phyloP scores from a whole-genome alignment of 2,888 invertebrate species.

The Panopea generosa region DNA sequence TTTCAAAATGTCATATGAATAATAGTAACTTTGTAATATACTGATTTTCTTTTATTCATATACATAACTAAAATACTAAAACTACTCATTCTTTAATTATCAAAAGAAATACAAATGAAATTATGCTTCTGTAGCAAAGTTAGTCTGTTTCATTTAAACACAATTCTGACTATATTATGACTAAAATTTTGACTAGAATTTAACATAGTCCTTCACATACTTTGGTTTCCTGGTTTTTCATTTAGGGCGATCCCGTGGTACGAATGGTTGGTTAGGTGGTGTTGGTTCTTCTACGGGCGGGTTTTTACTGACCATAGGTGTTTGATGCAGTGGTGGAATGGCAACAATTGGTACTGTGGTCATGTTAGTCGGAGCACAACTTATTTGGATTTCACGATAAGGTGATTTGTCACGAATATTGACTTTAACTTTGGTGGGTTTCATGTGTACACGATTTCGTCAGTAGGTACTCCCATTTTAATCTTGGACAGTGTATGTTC shows the following conservation, averaged over 20 bases:
- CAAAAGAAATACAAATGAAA: too few relatives aligned
- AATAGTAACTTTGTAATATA: too few relatives aligned
- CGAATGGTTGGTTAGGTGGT: neutral
- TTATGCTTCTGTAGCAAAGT: too few relatives aligned
- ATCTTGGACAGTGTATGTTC: constrained; percentile 10
- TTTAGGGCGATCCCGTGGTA: constrained; percentile 6
- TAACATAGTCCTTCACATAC: constrained; percentile 30
- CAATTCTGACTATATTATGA: too few relatives aligned
- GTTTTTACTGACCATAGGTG: neutral
- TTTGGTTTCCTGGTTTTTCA: constrained; percentile 13
- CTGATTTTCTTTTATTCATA: too few relatives aligned
- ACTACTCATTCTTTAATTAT: too few relatives aligned
- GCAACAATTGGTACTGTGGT: neutral
- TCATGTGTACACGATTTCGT: constrained; percentile 31
- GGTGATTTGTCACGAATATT: constrained; percentile 26
- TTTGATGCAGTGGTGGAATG: neutral
- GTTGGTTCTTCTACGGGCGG: constrained; percentile 4
- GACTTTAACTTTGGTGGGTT: constrained; percentile 20
- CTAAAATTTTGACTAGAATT: too few relatives aligned
- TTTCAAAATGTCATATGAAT: too few relatives aligned
- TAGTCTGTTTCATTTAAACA: too few relatives aligned
- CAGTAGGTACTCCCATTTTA: constrained; percentile 18
- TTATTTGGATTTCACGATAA: neutral
- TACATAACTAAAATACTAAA: too few relatives aligned
- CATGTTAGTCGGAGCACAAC: neutral